Conservation (phyloP, 1,140 invertebrate genomes). For the Atta texana region DNA sequence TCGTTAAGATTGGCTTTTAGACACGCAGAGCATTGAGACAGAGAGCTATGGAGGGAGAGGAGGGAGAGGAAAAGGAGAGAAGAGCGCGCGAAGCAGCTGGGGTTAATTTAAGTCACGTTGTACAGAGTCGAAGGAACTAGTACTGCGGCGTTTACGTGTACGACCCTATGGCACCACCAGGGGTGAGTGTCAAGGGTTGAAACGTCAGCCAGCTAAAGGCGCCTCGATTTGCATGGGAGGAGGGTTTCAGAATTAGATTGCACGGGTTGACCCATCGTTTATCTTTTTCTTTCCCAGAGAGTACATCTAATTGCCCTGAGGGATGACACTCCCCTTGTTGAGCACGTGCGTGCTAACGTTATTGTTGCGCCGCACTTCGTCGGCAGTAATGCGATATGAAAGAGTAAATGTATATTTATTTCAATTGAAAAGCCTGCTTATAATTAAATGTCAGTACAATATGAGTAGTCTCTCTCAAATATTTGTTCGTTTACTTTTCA, state of each 20-base stretch:
- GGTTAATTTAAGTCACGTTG: constrained; percentile 74
- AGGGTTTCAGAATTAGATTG: constrained; percentile 72
- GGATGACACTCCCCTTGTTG: constrained; percentile 41
- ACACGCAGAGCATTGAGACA: not conserved
- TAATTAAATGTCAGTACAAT: constrained; percentile 32
- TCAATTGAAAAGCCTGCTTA: not conserved
- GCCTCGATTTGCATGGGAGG: constrained; percentile 75
- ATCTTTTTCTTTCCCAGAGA: constrained; percentile 69
- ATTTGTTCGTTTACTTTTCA: not conserved
- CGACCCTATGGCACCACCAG: constrained; percentile 40
- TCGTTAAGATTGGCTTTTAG: constrained; percentile 56
- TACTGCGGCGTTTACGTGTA: constrained; percentile 44
- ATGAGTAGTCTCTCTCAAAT: not conserved
- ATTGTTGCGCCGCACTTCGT: constrained; percentile 30
- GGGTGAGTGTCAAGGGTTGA: constrained; percentile 76
- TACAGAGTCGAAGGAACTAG: constrained; percentile 65
- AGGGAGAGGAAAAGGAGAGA: not conserved
- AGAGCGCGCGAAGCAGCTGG: constrained; percentile 33
- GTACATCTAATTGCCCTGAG: constrained; percentile 66
- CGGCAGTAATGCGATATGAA: constrained; percentile 25
- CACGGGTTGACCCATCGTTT: constrained; percentile 71
- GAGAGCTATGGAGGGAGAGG: not conserved
- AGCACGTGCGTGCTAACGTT: constrained; percentile 46
- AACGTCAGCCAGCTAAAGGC: constrained; percentile 73
- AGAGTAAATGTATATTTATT: constrained; percentile 23